Percentiles rank a stretch among this genome's conserved stretches.
Evolutionary conservation across 2,113 vertebrate species (phyloP).

Genomic region (Coptodon rendalli): DNA sequence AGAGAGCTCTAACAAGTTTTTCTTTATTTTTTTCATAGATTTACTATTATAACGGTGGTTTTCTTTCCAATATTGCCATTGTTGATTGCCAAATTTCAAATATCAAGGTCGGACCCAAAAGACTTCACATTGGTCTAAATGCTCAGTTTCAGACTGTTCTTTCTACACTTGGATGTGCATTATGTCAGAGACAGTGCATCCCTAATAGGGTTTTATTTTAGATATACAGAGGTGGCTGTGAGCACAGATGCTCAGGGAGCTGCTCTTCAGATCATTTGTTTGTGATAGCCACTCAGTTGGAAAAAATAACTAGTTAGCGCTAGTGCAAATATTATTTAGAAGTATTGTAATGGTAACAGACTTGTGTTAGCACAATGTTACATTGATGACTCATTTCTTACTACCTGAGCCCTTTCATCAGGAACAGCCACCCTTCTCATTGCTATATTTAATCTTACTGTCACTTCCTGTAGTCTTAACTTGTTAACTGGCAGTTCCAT

Average conservation of each 20-base stretch:
- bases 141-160: not conserved
- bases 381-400: not conserved
- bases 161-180: not conserved
- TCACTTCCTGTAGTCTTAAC: not conserved
- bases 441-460: not conserved
- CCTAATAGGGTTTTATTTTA: not conserved
- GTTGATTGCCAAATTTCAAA: not conserved
- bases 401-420: not conserved
- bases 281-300: not conserved
- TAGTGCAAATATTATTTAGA: not conserved
- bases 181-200: rapidly evolving
- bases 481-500: not conserved
- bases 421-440: not conserved
- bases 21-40: not conserved
- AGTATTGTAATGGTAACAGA: not conserved
- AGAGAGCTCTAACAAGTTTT: not conserved
- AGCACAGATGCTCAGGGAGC: not conserved
- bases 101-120: not conserved
- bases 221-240: not conserved
- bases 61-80: not conserved
- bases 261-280: not conserved
- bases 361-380: not conserved
- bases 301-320: not conserved
- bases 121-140: not conserved
- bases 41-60: not conserved